Base-by-base conservation (phyloP, 2,797 vertebrate genomes). In the Phoeniculus purpureus region DNA sequence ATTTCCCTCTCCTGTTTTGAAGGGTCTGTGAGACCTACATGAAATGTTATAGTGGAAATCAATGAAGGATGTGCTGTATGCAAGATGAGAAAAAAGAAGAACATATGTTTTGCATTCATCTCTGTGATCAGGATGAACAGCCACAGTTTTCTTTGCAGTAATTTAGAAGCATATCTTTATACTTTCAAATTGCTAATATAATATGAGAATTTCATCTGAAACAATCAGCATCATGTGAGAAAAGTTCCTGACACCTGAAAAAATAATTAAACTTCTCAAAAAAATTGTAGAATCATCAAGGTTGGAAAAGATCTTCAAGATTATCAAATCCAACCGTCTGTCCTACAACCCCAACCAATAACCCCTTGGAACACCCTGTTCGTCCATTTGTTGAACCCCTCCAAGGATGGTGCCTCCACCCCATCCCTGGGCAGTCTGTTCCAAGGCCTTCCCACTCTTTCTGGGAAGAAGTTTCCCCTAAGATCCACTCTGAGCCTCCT, bases 51-150 rank as follows among this genome's bases (percentile, higher is more conserved):
- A 73, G 31, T 25, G 31, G 52, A 83, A 81, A 55, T 4, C 65
- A 75, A 45, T 10, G 54, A 4, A 70, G 29, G 14, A 56, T 74
- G 40, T 51, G 60, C 58, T 87, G 62, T 14, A 29, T 67, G 67
- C 62, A 81, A 81, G 79, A 85, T 9, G 60, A 74, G 27, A 62
- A 89, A 52, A 74, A 85, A 61, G 6, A 81, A 89, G 83, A 93
- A 92, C 90, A 71, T 65, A 84, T 85, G 26, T 79, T 96, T 90
- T 90, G 47, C 19, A 73, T 91, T 83, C 50, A 83, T 83, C 83
- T 91, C 0, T 85, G 87, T 87, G 81, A 89, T 72, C 50, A 85
- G 50, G 70, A 84, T 45, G 58, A 40, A 14, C 31, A 50, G 29
- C 20, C 77, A 76, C 6, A 67, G 66, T 34, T 89, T 76, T 87